Percentiles rank a stretch among this genome's conserved stretches.
Conservation (phyloP, 2,113 vertebrate species). For the Arizona elegans region DNA sequence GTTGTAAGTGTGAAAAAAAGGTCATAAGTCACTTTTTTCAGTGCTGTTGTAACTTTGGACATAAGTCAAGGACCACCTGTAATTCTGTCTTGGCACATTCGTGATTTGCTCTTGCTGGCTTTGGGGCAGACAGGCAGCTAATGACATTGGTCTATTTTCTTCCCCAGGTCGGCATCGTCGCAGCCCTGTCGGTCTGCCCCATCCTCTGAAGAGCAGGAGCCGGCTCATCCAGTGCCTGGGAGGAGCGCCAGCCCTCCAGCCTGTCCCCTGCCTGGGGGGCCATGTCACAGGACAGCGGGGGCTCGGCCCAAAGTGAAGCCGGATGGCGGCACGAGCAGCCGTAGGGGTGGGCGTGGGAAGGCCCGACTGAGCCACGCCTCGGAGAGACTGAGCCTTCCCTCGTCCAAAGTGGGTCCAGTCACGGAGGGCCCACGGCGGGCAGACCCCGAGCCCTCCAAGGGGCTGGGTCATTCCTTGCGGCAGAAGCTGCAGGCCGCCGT, state of each 20-base stretch:
- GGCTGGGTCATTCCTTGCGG: conserved; percentile 67
- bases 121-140: neutral
- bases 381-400: conserved; percentile 60
- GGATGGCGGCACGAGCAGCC: conserved; percentile 61
- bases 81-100: neutral
- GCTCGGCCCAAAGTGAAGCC: conserved; percentile 78
- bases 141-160: neutral
- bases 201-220: too few relatives aligned
- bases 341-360: conserved; percentile 49
- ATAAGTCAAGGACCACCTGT: neutral
- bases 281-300: conserved; percentile 59
- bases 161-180: neutral
- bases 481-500: conserved; percentile 82
- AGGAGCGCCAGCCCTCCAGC: neutral
- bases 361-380: conserved; percentile 49
- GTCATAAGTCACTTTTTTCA: too few relatives aligned
- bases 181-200: neutral
- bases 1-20: too few relatives aligned
- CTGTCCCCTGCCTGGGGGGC: conserved; percentile 53
- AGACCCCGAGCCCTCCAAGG: conserved; percentile 27
- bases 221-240: neutral
- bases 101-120: neutral
- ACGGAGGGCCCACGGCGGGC: neutral
- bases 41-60: too few relatives aligned
- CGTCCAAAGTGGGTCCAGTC: neutral